Base-by-base conservation (phyloP, 1,140 invertebrate genomes). In the Argopecten irradians region DNA sequence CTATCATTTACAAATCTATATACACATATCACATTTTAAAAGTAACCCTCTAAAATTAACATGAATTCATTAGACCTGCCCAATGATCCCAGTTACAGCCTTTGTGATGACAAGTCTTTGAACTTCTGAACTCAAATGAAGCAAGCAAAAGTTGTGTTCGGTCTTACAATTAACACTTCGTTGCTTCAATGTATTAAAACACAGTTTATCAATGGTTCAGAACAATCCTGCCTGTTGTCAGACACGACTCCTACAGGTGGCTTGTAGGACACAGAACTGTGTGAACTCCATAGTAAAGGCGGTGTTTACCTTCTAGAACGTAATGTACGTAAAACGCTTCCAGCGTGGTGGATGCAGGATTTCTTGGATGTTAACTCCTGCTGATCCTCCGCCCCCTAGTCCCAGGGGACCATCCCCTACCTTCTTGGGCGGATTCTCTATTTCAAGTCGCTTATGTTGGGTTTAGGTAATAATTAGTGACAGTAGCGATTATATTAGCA, bases 1-100 rank as follows among this genome's bases (percentile, higher is more conserved):
- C n/a, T 71, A 71, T 71, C 55, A 71, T 71, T 71, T 71, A 71
- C 55, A 71, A 71, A 71, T 71, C 22, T 71, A 71, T 71, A 71
- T 71, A 71, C 55, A 71, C n/a, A 28, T 71, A 71, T 71, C 55
- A 71, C 55, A 71, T 71, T 71, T 71, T 28, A 71, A 71, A 71
- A 71, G 36, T 28, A 28, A 1, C 55, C 55, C 55, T 28, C 14
- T 71, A 71, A 71, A 71, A 71, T 28, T 71, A 11, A 22, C 55
- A 71, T n/a, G 16, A 28, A 71, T 71, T 71, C 55, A 71, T 71
- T 28, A 7, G 22, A 71, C n/a, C n/a, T 71, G 55, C 7, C 7
- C 55, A 71, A 11, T 71, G 55, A 71, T 71, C 55, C 55, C 55
- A 71, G 8, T 71, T 71, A 71, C 55, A 28, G 16, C 16, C 22